phyloP scores from a whole-genome alignment of 2,113 vertebrate species.

The Brachypodius melanocephalos region DNA sequence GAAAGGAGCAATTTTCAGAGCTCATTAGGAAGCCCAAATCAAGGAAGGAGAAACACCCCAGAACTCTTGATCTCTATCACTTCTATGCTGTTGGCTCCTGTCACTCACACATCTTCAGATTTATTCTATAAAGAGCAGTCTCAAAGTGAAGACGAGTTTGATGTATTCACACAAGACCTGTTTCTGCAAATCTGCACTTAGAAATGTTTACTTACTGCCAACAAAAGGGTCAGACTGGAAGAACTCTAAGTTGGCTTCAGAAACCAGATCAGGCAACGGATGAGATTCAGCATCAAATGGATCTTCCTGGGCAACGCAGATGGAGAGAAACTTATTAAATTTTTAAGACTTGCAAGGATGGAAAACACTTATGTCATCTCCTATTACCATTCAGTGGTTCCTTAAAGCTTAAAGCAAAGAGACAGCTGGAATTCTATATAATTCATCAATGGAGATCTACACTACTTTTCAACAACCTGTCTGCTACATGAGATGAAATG shows the following conservation, averaged over 20 bases:
- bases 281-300: slow-evolving; percentile 81
- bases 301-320: slow-evolving; percentile 73
- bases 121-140: not conserved
- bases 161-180: not conserved
- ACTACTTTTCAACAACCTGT: not conserved
- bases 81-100: not conserved
- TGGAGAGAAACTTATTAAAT: slow-evolving; percentile 31
- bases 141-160: not conserved
- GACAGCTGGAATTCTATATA: not conserved
- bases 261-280: slow-evolving; percentile 72
- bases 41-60: not conserved
- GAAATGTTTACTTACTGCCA: slow-evolving; percentile 83
- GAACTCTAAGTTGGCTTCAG: slow-evolving; percentile 84
- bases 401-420: not conserved
- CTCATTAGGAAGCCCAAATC: not conserved
- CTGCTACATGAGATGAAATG: not conserved
- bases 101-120: not conserved
- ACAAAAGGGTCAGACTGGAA: slow-evolving; percentile 94
- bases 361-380: not conserved
- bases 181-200: not conserved
- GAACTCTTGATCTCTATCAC: not conserved
- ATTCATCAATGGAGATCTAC: not conserved
- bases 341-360: not conserved
- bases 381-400: not conserved
- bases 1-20: not conserved